Conservation (phyloP, 2,888 invertebrate genomes). For the Chorisops tibialis region DNA sequence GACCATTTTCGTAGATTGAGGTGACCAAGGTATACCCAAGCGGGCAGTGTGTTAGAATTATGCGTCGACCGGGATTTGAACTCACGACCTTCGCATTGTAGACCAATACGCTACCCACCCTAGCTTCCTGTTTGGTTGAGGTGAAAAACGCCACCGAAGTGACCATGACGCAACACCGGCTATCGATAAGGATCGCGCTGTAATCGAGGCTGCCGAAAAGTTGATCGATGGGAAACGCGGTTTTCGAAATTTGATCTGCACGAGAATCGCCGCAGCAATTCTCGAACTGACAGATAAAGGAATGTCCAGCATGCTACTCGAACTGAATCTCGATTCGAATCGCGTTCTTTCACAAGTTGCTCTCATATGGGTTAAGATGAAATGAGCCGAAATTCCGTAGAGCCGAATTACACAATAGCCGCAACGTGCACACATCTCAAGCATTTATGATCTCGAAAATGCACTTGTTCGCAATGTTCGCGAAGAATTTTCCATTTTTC, state of each 20-base stretch:
- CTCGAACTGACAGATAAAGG: constrained; percentile 2
- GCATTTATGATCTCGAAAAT: constrained; percentile 24
- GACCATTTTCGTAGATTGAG: too few species aligned
- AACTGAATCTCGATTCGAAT: neutral
- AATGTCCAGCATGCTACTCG: constrained; percentile 10
- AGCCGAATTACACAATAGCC: constrained; percentile 27
- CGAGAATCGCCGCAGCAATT: constrained; percentile 16
- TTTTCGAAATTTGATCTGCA: constrained; percentile 23
- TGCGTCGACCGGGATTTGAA: too few species aligned
- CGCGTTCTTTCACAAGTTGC: neutral
- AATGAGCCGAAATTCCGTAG: constrained; percentile 26
- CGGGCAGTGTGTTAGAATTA: too few species aligned
- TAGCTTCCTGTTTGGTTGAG: too few species aligned
- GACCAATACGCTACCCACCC: too few species aligned
- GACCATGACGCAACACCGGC: too few species aligned
- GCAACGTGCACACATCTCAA: constrained; percentile 29
- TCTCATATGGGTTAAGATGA: constrained; percentile 17
- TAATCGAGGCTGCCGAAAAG: constrained; percentile 3
- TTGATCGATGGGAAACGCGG: constrained; percentile 16
- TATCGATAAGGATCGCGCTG: too few species aligned
- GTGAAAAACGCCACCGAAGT: too few species aligned
- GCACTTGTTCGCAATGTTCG: constrained; percentile 24
- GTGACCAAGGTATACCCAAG: too few species aligned
- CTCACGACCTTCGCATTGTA: too few species aligned
- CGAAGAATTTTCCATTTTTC: constrained; percentile 25